Conservation (phyloP, 1,140 invertebrate species). For the Lepeophtheirus salmonis region DNA sequence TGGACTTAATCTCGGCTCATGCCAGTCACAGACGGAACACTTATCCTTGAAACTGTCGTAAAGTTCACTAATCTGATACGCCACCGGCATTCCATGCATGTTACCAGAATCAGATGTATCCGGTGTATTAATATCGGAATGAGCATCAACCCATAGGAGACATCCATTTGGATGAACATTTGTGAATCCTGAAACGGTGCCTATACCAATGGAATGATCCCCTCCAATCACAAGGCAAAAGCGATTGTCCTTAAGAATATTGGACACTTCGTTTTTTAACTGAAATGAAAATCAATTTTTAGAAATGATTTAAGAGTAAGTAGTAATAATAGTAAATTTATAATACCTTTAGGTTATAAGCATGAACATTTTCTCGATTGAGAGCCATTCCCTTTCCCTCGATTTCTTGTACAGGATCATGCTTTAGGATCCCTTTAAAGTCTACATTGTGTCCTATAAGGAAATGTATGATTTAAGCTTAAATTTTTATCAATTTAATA, state of each 20-base stretch:
- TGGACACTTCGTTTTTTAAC: neutral
- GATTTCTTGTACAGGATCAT: neutral
- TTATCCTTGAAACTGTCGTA: conserved; percentile 52
- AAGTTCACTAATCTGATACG: conserved; percentile 46
- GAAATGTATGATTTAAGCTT: no score
- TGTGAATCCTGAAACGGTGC: conserved; percentile 4
- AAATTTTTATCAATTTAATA: no score
- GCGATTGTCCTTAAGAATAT: neutral
- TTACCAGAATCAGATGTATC: conserved; percentile 50
- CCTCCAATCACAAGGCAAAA: conserved; percentile 35
- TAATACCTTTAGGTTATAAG: neutral
- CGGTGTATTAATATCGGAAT: conserved; percentile 80
- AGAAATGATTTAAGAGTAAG: no score
- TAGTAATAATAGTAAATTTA: neutral
- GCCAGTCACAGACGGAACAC: conserved; percentile 25
- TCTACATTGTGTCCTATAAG: neutral
- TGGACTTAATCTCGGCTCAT: conserved; percentile 45
- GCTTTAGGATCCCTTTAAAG: neutral
- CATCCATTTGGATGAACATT: conserved; percentile 29
- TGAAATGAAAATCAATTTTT: no score
- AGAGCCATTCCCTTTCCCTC: neutral
- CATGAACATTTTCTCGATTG: neutral
- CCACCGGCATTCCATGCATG: no score
- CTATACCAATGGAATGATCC: conserved; percentile 48
- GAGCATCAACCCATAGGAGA: conserved; percentile 83